These are phyloP conservation scores for Pachycephus smyrnensis DNA, from an alignment of 2,888 invertebrate genomes.

Conservation along the genomic window DNA sequence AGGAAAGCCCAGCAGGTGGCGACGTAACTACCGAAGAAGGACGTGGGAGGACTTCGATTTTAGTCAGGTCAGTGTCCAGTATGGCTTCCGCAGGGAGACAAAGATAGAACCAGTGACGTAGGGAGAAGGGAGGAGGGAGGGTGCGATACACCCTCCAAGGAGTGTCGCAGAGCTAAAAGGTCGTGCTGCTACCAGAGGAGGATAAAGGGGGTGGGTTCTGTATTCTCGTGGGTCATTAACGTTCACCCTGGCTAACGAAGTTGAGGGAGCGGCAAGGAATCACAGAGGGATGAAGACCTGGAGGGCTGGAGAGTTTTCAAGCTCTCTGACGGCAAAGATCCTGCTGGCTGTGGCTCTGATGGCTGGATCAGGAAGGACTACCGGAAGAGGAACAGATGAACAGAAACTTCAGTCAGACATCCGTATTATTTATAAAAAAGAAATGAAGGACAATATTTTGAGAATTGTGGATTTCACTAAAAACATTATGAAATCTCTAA, in stretches of 20 bases:
- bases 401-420: background rate
- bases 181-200: background rate
- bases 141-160: conserved; percentile 24
- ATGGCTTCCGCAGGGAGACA: conserved; percentile 11
- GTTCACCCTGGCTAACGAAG: conserved; percentile 51
- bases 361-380: background rate
- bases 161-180: background rate
- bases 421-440: background rate
- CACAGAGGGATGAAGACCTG: conserved; percentile 12
- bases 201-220: background rate
- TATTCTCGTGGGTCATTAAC: conserved; percentile 57
- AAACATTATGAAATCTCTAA: background rate
- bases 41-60: background rate
- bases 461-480: background rate
- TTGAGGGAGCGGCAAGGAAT: conserved; percentile 34
- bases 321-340: conserved; percentile 2
- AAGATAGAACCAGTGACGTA: conserved; percentile 19
- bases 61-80: background rate
- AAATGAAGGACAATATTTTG: background rate
- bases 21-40: background rate
- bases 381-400: background rate
- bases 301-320: conserved; percentile 30
- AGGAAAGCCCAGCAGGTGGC: background rate
- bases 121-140: conserved; percentile 23
- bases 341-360: background rate